Base-by-base conservation (phyloP, 2,888 invertebrate species). In the Adelphocoris suturalis region DNA sequence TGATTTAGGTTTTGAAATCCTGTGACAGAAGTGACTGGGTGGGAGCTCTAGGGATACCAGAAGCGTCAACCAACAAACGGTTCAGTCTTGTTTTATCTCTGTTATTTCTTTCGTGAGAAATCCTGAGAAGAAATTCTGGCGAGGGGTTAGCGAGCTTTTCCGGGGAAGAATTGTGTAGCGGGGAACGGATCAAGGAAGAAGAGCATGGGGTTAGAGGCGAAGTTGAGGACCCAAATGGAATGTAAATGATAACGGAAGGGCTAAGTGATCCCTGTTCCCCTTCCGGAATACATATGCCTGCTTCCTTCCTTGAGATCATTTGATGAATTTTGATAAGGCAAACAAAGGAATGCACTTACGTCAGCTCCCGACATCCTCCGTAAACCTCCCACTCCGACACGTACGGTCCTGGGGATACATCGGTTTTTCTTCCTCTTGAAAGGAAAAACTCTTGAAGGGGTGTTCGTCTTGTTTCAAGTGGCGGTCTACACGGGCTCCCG, bases 191-290 rank as follows among this genome's bases (percentile, higher is more conserved):
- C 4, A 47, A 14, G 78, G 46, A 80, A 37, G 37, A 47, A 80
- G 16, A 16, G 46, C 46, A 11, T 16, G 78, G 78, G 37, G 46
- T 80, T 80, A 47, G 19, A 80, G 78, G 68, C 68, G 61, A 27
- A 23, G 68, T 68, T 68, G 23, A 68, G 68, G 68, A 12, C 28
- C 85, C 28, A 85, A 85, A 85, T 85, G 85, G 85, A 85, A 85
- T 85, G 85, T 85, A 85, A 85, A 85, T 85, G 85, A 85, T 85
- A 85, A 85, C 61, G 61, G 85, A 61, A 85, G 85, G 85, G 55
- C 85, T 85, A 85, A 85, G 85, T 85, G 85, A 61, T 57, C 61
- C 85, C 61, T 57, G 61, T 85, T 85, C 61, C 85, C 37, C 46
- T 55, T 52, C 57, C 37, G 61, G 85, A 85, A 85, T 85, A 85